These are phyloP conservation scores for Stenichneumon culpator DNA, from an alignment of 2,888 invertebrate genomes.

Conservation along the genomic window DNA sequence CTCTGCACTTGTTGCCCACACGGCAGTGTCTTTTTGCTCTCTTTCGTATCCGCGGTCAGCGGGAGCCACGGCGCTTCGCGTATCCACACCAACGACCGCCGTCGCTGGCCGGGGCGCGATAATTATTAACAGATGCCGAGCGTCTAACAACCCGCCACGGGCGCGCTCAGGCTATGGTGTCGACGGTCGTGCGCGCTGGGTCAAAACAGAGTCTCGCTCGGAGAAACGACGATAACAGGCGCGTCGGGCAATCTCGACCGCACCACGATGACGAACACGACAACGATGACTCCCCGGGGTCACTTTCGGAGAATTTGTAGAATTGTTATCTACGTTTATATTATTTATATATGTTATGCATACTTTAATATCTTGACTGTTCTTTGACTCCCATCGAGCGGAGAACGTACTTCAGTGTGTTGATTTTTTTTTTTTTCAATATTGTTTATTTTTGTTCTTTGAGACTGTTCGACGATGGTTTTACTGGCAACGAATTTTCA, in stretches of 20 bases:
- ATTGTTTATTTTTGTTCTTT: neutral
- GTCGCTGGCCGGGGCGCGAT: slow-evolving; percentile 31
- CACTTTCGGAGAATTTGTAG: slow-evolving; percentile 40
- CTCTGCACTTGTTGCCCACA: slow-evolving; percentile 2
- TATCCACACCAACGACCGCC: slow-evolving; percentile 1
- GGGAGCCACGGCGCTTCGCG: slow-evolving; percentile 17
- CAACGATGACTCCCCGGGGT: slow-evolving; percentile 27
- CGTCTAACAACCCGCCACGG: slow-evolving; percentile 46
- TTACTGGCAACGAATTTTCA: neutral
- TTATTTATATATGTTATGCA: neutral
- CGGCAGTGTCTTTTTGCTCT: slow-evolving; percentile 10
- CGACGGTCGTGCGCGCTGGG: slow-evolving; percentile 48
- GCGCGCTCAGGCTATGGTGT: slow-evolving; percentile 4
- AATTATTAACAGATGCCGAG: slow-evolving; percentile 66
- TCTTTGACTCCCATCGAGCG: neutral
- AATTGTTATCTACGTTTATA: slow-evolving; percentile 4
- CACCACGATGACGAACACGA: slow-evolving; percentile 19
- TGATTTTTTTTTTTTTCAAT: neutral
- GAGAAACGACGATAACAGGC: slow-evolving; percentile 44
- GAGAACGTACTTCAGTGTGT: neutral
- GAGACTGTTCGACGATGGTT: neutral
- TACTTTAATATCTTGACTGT: neutral
- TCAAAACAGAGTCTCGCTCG: slow-evolving; percentile 56
- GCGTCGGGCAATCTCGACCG: slow-evolving; percentile 29
- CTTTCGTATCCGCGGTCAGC: slow-evolving; percentile 35